Percentiles rank a stretch among this genome's conserved stretches.
Evolutionary conservation across 2,888 invertebrate species (phyloP).

Genomic region (Amiota communis): DNA sequence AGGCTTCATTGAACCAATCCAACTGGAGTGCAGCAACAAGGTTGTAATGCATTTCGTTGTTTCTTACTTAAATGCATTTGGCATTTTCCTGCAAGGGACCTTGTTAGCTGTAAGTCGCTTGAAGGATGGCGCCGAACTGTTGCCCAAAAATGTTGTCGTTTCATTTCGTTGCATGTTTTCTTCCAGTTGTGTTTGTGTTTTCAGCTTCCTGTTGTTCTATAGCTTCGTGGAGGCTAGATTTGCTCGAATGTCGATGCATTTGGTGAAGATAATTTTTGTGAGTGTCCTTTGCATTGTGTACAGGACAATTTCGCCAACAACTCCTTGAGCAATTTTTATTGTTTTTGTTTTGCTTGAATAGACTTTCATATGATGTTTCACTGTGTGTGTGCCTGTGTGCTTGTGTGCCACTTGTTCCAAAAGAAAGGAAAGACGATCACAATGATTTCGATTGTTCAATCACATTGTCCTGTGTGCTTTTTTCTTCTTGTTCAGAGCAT

Average conservation of each 20-base stretch:
- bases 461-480: no score
- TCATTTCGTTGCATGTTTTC: background rate
- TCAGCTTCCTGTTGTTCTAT: background rate
- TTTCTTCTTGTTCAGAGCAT: no score
- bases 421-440: no score
- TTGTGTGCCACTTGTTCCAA: no score
- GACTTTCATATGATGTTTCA: no score
- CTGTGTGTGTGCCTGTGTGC: no score
- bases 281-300: slow-evolving; percentile 15
- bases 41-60: slow-evolving; percentile 10
- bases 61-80: slow-evolving; percentile 8
- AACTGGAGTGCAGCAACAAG: background rate
- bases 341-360: background rate
- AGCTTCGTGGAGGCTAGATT: background rate
- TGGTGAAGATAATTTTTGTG: background rate
- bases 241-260: background rate
- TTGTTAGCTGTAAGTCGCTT: no score
- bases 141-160: background rate
- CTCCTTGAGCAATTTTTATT: slow-evolving; percentile 4
- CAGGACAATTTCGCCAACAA: background rate
- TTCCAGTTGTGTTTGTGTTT: slow-evolving; percentile 8
- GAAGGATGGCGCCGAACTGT: slow-evolving; percentile 1
- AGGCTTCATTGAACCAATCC: background rate
- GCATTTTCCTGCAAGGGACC: slow-evolving; percentile 3
- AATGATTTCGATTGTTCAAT: no score